These are phyloP conservation scores for Pleuronectes platessa DNA, from an alignment of 2,113 vertebrate genomes.

Conservation along the genomic window DNA sequence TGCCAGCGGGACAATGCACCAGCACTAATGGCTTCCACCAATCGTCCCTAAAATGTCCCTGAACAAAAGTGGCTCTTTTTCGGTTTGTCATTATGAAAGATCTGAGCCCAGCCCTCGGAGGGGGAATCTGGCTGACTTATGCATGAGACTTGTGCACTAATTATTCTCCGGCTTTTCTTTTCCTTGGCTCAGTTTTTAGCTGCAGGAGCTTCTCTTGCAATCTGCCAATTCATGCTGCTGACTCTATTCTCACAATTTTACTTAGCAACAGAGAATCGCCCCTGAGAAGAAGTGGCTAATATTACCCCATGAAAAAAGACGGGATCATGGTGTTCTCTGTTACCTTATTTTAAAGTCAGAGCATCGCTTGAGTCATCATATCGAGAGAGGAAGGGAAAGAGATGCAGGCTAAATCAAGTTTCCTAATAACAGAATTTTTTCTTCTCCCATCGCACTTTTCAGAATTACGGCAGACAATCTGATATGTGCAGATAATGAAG, in stretches of 20 bases:
- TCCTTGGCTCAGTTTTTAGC: conserved; percentile 35
- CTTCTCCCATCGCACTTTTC: background rate
- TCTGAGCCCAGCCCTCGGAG: conserved; percentile 31
- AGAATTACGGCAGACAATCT: background rate
- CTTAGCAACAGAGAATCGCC: conserved; percentile 49
- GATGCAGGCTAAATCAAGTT: background rate
- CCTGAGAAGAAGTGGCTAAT: conserved; percentile 29
- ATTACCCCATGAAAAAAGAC: conserved; percentile 29
- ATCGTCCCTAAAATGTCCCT: conserved; percentile 47
- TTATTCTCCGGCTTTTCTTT: conserved; percentile 51
- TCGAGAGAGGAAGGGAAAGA: background rate
- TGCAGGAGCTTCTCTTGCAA: conserved; percentile 60
- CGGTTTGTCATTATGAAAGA: conserved; percentile 47
- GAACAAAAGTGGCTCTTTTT: conserved; percentile 42
- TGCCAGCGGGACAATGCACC: conserved; percentile 23
- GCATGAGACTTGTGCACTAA: conserved; percentile 51
- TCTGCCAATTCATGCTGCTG: conserved; percentile 65
- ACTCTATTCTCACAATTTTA: conserved; percentile 55
- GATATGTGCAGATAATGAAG: conserved; percentile 36
- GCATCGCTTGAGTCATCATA: background rate
- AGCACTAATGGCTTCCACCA: conserved; percentile 48
- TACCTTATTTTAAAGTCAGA: too few species aligned
- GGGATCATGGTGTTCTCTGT: background rate
- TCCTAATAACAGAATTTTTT: background rate
- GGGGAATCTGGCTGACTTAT: conserved; percentile 46